A percentile compares a stretch with the other conserved stretches of the same genome.
phyloP scores from a whole-genome alignment of 1,140 invertebrate species.

The Caenorhabditis latens region DNA sequence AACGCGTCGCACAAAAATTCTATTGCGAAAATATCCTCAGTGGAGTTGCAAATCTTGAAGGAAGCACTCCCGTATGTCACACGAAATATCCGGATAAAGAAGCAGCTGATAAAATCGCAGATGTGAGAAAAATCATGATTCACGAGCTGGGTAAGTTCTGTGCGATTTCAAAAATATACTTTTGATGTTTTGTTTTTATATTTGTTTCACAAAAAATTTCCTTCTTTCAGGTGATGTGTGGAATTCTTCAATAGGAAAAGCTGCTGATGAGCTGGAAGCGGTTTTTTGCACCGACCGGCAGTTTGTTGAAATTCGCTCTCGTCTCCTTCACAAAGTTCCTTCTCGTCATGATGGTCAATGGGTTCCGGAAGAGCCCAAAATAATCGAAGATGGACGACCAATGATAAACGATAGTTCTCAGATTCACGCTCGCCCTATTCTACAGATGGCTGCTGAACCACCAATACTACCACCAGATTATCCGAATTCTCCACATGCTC shows the following conservation, averaged over 20 bases:
- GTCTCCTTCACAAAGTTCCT: constrained; percentile 9
- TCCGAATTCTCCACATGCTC: constrained; percentile 1
- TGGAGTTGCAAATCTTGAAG: constrained; percentile 8
- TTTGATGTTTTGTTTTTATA: background rate
- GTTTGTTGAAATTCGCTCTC: background rate
- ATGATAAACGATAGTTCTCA: constrained; percentile 41
- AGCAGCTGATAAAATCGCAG: background rate
- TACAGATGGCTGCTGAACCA: background rate
- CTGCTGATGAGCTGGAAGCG: constrained; percentile 2
- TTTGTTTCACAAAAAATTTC: background rate
- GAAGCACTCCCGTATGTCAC: constrained; percentile 26
- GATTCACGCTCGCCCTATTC: constrained; percentile 22
- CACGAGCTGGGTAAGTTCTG: background rate
- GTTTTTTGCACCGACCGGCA: constrained; percentile 16
- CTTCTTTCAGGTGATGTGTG: background rate
- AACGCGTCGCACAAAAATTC: background rate
- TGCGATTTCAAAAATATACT: background rate
- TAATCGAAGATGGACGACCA: background rate
- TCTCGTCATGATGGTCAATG: background rate
- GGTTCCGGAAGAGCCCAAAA: background rate
- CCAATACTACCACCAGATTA: constrained; percentile 4
- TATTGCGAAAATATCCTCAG: constrained; percentile 15
- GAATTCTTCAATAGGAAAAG: background rate
- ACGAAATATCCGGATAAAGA: background rate
- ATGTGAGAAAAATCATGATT: background rate